Conservation (phyloP, 2,888 invertebrate species). For the Lasioglossum calceatum region DNA sequence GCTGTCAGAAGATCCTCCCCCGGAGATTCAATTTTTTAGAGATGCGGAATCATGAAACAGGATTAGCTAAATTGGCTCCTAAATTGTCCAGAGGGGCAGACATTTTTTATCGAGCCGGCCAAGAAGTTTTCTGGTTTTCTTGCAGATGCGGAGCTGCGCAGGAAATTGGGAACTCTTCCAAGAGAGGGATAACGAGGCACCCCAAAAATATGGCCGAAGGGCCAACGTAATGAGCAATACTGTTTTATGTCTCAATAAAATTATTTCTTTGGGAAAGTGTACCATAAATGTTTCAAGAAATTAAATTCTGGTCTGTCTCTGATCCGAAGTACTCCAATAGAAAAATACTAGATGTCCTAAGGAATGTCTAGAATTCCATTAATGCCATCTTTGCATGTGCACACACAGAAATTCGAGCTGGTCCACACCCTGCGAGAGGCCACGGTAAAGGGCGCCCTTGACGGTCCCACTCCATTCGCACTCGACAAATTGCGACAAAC, state of each 20-base stretch:
- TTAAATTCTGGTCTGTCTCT: background rate
- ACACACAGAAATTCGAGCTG: background rate
- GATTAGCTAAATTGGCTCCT: background rate
- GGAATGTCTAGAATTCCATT: too few species aligned
- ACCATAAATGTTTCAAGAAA: background rate
- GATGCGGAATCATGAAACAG: background rate
- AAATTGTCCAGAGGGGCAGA: background rate
- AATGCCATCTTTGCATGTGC: too few species aligned
- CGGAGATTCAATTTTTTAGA: background rate
- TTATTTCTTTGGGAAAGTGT: background rate
- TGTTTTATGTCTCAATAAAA: background rate
- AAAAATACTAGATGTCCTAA: background rate
- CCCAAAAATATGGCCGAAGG: background rate
- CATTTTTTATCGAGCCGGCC: background rate
- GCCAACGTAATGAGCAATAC: background rate
- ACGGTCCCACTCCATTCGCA: background rate
- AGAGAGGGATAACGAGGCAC: background rate
- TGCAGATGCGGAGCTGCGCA: background rate
- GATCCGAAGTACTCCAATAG: background rate
- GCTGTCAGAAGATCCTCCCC: background rate
- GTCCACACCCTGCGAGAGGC: background rate
- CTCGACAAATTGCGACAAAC: slow-evolving; percentile 9
- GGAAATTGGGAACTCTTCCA: background rate
- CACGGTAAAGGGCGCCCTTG: background rate
- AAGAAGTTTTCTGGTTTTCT: background rate